Conservation (phyloP, 2,888 invertebrate genomes). For the Scaeva pyrastri region DNA sequence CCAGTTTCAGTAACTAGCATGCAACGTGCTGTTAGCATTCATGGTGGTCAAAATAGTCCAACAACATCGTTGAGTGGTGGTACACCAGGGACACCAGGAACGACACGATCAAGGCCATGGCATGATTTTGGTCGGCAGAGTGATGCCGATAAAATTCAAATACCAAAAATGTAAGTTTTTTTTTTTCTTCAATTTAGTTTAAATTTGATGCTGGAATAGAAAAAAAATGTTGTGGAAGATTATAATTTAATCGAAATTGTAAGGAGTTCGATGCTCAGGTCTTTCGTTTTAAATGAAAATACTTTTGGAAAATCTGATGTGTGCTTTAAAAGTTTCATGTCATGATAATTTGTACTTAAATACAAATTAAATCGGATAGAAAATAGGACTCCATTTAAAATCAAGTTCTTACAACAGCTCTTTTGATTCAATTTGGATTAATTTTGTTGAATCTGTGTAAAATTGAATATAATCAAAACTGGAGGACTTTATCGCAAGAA, state of each 20-base stretch:
- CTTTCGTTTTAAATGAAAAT: background rate
- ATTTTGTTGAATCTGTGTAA: too few relatives aligned
- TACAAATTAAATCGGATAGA: too few relatives aligned
- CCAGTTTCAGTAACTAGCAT: conserved; percentile 85
- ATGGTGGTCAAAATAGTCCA: conserved; percentile 84
- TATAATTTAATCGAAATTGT: background rate
- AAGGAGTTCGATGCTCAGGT: background rate
- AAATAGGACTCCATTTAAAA: background rate
- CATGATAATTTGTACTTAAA: too few relatives aligned
- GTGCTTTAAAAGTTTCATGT: too few relatives aligned
- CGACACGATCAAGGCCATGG: conserved; percentile 93
- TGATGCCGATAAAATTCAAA: conserved; percentile 98
- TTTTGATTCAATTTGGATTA: background rate
- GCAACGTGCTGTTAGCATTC: conserved; percentile 85
- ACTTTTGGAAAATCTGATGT: background rate
- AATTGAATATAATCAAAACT: too few relatives aligned
- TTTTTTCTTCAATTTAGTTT: background rate
- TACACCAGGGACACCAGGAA: conserved; percentile 85
- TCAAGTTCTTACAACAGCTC: conserved; percentile 8
- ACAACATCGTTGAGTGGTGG: conserved; percentile 86
- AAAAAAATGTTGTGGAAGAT: background rate
- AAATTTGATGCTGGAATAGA: background rate
- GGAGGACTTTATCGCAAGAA: background rate
- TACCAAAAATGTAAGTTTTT: conserved; percentile 96
- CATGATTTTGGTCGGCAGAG: conserved; percentile 97